Evolutionary conservation across 2,113 vertebrate genomes (phyloP), one percentile per base, ranked within the genome.

Genomic region (Oryzias celebensis): DNA sequence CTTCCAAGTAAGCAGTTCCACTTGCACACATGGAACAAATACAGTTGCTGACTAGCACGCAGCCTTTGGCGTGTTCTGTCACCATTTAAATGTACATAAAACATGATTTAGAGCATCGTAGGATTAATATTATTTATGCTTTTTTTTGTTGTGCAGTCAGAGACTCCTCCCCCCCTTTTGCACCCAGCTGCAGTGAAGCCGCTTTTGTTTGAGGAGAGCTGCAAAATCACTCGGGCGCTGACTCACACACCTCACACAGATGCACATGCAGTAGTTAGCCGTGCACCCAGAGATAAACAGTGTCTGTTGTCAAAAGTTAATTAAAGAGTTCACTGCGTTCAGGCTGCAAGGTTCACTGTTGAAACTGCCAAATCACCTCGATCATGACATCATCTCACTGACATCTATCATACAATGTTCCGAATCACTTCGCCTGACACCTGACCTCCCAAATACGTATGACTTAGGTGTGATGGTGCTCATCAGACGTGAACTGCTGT

Each of bases 161-260:
- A 10, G 46, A 45, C 60, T 62, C 73, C 52, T 13, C 77, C 81
- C 63, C 62, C 62, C 49, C 36, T 14, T 65, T 59, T 68, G 63
- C 60, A 65, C 62, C 60, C 77, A 82, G 82, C 84, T 88, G 87
- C 62, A 76, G 55, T 65, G 50, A 65, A 75, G 87, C 71, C 84
- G 71, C 41, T 62, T 86, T 88, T 89, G 82, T 89, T 75, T 71
- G 77, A 73, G 85, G 87, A 84, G 88, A 91, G 86, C 89, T 70
- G 58, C 68, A 80, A 82, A 81, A 77, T 85, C 75, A 81, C 69
- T 86, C 73, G 80, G 78, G 71, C 78, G 68, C 73, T 42, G 24
- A 15, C 71, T 68, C 52, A 26, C 62, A 48, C 52, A 46, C 62
- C 67, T 64, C 31, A 26, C 56, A 36, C 42, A 71, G 12, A 73